phyloP scores from a whole-genome alignment of 2,113 vertebrate species.

The Gasterosteus aculeatus region DNA sequence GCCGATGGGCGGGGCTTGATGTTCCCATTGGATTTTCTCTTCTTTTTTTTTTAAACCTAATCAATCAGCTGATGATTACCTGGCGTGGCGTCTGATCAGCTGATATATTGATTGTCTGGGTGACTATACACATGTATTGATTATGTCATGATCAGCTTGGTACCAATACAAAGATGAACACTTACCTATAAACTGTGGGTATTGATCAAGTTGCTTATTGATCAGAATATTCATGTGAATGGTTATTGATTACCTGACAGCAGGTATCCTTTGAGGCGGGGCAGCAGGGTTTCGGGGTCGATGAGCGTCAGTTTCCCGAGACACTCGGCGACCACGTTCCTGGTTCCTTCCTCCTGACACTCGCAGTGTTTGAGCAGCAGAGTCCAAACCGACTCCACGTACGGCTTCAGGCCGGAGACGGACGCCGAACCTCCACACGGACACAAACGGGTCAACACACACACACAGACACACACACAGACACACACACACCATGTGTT shows the following conservation, averaged over 20 bases:
- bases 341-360: slow-evolving; percentile 97
- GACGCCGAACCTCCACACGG: slow-evolving; percentile 85
- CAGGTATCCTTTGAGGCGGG: slow-evolving; percentile 95
- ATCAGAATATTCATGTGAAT: background rate
- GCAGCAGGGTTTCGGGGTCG: slow-evolving; percentile 95
- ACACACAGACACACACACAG: background rate
- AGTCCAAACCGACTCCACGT: slow-evolving; percentile 96
- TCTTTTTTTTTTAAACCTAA: background rate
- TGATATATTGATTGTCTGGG: no score
- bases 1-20: background rate
- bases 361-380: slow-evolving; percentile 97
- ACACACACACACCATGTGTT: background rate
- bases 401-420: slow-evolving; percentile 93
- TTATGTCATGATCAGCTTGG: background rate
- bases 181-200: background rate
- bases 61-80: background rate
- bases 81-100: no score
- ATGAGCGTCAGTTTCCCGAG: slow-evolving; percentile 96
- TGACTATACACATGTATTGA: no score
- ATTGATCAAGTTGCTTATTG: background rate
- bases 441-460: background rate
- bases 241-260: slow-evolving; percentile 85
- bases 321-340: slow-evolving; percentile 98
- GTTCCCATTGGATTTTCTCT: background rate
- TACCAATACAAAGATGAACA: background rate